Evolutionary conservation across 2,797 vertebrate genomes (phyloP).

Genomic region (Apodemus agrarius): DNA sequence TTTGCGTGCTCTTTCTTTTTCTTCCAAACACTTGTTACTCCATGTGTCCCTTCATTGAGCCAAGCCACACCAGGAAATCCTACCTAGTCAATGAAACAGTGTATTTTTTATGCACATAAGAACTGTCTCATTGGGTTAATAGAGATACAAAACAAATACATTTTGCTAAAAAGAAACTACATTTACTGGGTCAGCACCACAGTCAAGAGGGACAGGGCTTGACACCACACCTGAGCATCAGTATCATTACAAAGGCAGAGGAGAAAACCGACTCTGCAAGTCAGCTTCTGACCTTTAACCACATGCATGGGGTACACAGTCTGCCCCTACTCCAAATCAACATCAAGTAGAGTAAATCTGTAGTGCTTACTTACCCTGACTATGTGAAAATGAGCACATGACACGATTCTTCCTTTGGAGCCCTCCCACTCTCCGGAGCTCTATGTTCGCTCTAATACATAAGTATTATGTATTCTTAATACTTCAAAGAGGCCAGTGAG

Average conservation of each 20-base stretch:
- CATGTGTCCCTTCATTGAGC: background rate
- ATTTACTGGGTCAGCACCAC: background rate
- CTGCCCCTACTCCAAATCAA: background rate
- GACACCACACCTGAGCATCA: background rate
- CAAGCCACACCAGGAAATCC: background rate
- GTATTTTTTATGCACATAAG: constrained; percentile 13
- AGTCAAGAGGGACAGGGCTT: background rate
- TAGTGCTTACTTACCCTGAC: background rate
- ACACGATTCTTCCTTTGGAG: background rate
- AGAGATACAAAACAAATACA: constrained; percentile 16
- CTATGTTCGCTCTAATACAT: no score
- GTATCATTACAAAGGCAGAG: background rate
- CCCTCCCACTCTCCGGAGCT: background rate
- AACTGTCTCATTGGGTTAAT: background rate
- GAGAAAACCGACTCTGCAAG: no score
- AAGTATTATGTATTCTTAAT: background rate
- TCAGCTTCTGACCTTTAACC: background rate
- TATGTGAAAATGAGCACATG: background rate
- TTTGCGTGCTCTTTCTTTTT: background rate
- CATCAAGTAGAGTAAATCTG: background rate
- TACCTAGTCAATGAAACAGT: constrained; percentile 5
- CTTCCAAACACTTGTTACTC: background rate
- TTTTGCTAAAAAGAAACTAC: background rate
- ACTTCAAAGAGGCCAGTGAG: background rate
- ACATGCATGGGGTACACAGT: background rate